Conservation (phyloP, 2,797 vertebrate genomes). For the Gambelia wislizenii region DNA sequence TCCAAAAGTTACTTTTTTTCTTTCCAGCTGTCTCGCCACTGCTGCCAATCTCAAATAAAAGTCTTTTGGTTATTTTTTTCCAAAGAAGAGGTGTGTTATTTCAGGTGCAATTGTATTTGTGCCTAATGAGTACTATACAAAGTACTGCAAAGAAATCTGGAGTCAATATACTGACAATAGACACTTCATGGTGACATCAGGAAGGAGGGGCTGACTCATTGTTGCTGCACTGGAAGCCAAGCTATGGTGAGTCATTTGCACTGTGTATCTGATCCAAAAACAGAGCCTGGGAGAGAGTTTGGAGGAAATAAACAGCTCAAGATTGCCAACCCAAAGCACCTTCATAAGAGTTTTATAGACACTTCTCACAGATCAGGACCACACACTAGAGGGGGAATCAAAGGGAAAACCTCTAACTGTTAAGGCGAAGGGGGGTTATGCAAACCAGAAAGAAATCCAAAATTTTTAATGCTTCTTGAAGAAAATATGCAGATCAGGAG, state of each 20-base stretch:
- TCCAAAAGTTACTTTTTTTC: neutral
- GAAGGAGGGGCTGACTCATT: constrained; percentile 50
- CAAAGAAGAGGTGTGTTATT: neutral
- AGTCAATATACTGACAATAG: constrained; percentile 21
- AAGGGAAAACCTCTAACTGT: constrained; percentile 35
- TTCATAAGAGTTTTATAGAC: constrained; percentile 63
- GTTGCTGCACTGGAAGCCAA: neutral
- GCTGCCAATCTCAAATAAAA: neutral
- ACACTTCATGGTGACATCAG: constrained; percentile 39
- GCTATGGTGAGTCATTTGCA: constrained; percentile 49
- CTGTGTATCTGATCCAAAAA: constrained; percentile 53
- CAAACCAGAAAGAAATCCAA: neutral
- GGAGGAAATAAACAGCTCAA: constrained; percentile 69
- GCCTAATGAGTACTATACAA: constrained; percentile 17
- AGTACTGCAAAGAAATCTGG: constrained; percentile 18
- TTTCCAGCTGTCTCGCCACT: neutral
- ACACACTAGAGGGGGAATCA: constrained; percentile 44
- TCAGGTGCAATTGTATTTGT: constrained; percentile 46
- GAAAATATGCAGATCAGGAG: neutral
- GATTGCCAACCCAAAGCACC: constrained; percentile 67
- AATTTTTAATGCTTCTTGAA: neutral
- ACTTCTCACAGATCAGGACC: constrained; percentile 62
- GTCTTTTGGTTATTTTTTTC: neutral
- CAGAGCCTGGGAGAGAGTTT: constrained; percentile 46
- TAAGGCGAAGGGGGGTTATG: constrained; percentile 8